Conservation (phyloP, 2,888 invertebrate genomes). For the Parthenolecanium corni region DNA sequence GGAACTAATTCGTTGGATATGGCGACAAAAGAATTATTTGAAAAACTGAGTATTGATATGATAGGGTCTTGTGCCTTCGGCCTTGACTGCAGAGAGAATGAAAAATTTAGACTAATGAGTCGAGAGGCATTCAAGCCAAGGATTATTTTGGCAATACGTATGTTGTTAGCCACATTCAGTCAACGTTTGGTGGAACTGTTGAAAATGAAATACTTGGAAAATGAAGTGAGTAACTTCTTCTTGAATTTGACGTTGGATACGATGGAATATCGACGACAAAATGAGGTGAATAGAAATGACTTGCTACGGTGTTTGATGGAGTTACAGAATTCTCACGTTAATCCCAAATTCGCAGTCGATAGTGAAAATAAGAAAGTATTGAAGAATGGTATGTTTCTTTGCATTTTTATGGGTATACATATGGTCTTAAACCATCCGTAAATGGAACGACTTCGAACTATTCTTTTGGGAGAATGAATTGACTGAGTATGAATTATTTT, state of each 20-base stretch:
- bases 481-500: no score
- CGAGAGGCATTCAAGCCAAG: not conserved
- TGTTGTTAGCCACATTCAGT: constrained; percentile 30
- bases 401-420: no score
- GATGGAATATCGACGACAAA: not conserved
- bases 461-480: no score
- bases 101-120: not conserved
- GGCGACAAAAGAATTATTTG: no score
- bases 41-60: constrained; percentile 7
- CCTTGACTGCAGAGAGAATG: constrained; percentile 2
- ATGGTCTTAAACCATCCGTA: no score
- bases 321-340: not conserved
- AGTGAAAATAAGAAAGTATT: not conserved
- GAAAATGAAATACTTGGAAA: constrained; percentile 30
- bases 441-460: no score
- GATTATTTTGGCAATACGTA: constrained; percentile 31
- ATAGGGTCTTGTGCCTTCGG: constrained; percentile 20
- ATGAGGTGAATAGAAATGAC: constrained; percentile 4
- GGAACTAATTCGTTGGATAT: not conserved
- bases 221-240: constrained; percentile 34
- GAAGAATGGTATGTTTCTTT: no score
- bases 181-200: constrained; percentile 27
- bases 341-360: not conserved
- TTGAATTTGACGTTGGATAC: constrained; percentile 31
- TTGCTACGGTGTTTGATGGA: constrained; percentile 28